Percentiles rank a stretch among this genome's conserved stretches.
Conservation (phyloP, 2,797 vertebrate genomes). For the Carcharodon carcharias region DNA sequence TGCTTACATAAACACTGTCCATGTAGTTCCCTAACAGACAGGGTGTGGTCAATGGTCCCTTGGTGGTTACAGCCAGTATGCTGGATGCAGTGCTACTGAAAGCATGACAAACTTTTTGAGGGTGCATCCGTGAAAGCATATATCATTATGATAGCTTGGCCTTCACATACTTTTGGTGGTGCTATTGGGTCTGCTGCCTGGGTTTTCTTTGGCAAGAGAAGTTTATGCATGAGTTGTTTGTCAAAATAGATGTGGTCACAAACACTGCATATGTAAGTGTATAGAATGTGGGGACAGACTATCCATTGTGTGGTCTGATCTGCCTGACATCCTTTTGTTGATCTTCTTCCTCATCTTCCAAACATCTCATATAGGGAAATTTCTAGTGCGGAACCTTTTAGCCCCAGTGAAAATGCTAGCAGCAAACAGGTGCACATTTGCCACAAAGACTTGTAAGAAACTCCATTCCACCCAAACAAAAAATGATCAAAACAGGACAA, state of each 20-base stretch:
- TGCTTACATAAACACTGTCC: no score
- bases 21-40: no score
- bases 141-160: no score
- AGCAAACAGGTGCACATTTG: not conserved
- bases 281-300: no score
- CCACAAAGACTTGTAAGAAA: not conserved
- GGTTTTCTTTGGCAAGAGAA: not conserved
- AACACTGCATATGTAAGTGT: not conserved
- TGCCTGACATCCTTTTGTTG: not conserved
- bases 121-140: no score
- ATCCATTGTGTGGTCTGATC: no score
- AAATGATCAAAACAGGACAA: not conserved
- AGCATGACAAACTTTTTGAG: no score
- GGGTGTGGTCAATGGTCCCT: no score
- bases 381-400: not conserved
- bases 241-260: not conserved
- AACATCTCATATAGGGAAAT: not conserved
- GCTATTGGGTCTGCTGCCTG: no score
- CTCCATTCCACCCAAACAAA: not conserved
- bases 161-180: no score
- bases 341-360: not conserved
- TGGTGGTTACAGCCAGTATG: no score
- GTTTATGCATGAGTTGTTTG: not conserved
- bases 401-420: not conserved
- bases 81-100: no score